Percentiles rank a stretch among this genome's conserved stretches.
phyloP scores from a whole-genome alignment of 2,797 vertebrate genomes.

The Clarias pachynema region DNA sequence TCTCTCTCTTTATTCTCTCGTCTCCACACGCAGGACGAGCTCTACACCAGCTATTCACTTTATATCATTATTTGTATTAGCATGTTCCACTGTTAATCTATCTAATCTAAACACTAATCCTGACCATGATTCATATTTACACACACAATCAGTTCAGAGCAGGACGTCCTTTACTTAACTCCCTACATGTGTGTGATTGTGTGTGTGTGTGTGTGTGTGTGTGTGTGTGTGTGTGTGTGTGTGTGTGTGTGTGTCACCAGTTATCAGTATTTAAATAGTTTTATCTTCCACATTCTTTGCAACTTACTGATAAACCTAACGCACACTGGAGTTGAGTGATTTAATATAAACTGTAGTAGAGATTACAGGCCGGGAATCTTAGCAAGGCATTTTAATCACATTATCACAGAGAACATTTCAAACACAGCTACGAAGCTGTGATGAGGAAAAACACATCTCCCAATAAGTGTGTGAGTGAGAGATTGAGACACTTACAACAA shows the following conservation, averaged over 20 bases:
- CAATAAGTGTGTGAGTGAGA: neutral
- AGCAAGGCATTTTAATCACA: neutral
- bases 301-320: neutral
- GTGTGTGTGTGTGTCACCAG: neutral
- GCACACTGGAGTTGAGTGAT: neutral
- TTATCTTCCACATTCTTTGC: neutral
- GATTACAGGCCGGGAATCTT: neutral
- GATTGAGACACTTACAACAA: neutral
- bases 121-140: neutral
- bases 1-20: neutral
- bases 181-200: constrained; percentile 23
- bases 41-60: neutral
- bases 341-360: neutral
- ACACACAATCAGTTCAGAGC: constrained; percentile 7
- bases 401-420: neutral
- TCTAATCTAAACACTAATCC: constrained; percentile 6
- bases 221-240: constrained; percentile 14
- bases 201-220: neutral
- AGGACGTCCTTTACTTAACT: neutral
- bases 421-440: neutral
- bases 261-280: neutral
- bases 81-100: neutral
- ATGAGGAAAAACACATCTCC: neutral
- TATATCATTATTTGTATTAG: neutral
- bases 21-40: neutral